Percentiles rank a stretch among this genome's conserved stretches.
Evolutionary conservation across 2,113 vertebrate genomes (phyloP).

Genomic region (Varanus salvator): DNA sequence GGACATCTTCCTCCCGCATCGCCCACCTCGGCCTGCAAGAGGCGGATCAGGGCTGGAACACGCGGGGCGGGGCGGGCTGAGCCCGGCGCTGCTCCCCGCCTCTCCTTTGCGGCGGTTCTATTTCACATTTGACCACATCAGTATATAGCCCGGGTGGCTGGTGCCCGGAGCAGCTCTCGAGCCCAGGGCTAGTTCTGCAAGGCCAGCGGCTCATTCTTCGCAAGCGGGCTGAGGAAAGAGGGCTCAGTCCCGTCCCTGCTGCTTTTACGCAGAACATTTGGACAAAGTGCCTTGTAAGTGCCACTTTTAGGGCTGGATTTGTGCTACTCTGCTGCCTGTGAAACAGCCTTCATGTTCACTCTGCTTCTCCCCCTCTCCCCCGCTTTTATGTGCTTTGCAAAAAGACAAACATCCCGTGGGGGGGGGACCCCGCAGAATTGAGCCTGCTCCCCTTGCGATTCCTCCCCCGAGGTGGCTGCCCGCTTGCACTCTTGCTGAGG

Average conservation of each 20-base stretch:
- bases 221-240: background rate
- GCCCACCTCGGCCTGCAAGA: background rate
- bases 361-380: no score
- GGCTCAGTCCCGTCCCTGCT: background rate
- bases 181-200: background rate
- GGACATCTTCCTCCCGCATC: background rate
- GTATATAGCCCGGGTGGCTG: rapidly evolving
- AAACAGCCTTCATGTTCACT: background rate
- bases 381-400: background rate
- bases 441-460: no score
- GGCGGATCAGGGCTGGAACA: no score
- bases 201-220: background rate
- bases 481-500: no score
- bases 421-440: no score
- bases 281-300: background rate
- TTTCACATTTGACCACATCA: background rate
- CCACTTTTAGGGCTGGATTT: background rate
- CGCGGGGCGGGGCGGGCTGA: no score
- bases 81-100: background rate
- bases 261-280: background rate
- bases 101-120: background rate
- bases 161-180: background rate
- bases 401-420: background rate
- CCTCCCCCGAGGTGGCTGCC: no score
- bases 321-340: no score